A percentile compares a stretch with the other conserved stretches of the same genome.
phyloP scores from a whole-genome alignment of 2,888 invertebrate genomes.

The Osedax frankpressi region DNA sequence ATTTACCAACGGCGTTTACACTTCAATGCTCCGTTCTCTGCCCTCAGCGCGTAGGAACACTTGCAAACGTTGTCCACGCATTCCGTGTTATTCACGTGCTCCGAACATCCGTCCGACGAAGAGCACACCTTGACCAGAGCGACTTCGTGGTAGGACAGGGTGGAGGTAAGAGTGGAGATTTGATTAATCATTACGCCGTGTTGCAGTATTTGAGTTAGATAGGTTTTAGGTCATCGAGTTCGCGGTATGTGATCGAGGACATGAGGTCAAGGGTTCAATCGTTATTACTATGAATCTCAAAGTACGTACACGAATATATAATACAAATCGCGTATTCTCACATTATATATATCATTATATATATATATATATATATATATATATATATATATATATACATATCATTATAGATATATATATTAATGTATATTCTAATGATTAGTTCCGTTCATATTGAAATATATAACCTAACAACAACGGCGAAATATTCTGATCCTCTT shows the following conservation, averaged over 20 bases:
- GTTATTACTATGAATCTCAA: too few species aligned
- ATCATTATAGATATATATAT: not conserved
- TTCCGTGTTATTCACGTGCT: not conserved
- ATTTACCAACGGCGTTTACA: not conserved
- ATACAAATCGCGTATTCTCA: not conserved
- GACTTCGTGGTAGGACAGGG: not conserved
- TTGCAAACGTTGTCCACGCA: not conserved
- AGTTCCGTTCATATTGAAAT: too few species aligned
- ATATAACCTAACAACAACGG: too few species aligned
- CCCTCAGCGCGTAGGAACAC: not conserved
- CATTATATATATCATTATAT: not conserved
- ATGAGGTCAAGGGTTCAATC: too few species aligned
- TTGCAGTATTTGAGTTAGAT: too few species aligned
- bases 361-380: not conserved
- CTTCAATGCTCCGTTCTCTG: not conserved
- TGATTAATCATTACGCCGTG: too few species aligned
- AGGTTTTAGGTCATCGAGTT: too few species aligned
- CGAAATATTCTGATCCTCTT: too few species aligned
- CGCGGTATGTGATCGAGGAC: too few species aligned
- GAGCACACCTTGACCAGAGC: not conserved
- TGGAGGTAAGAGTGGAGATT: too few species aligned
- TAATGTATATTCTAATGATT: too few species aligned
- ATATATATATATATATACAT: not conserved
- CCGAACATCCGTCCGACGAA: not conserved
- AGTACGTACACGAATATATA: too few species aligned